Conservation (phyloP, 37 sponge, comb jelly and placozoan genomes). For the Mnemiopsis leidyi region DNA sequence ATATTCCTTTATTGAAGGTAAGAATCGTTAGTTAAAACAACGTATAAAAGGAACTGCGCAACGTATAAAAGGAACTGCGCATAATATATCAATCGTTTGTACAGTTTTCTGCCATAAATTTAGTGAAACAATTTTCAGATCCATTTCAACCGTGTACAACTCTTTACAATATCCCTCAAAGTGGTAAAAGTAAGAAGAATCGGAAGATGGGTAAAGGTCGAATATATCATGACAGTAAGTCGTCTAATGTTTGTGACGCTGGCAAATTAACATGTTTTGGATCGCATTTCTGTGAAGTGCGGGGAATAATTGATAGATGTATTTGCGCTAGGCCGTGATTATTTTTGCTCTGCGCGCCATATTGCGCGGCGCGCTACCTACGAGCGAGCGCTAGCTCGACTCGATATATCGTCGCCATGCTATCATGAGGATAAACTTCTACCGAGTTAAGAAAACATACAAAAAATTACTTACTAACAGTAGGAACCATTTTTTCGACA, state of each 20-base stretch:
- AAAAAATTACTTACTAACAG: too few species aligned
- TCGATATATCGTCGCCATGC: too few species aligned
- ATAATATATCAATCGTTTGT: too few species aligned
- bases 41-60: too few species aligned
- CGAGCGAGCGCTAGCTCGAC: too few species aligned
- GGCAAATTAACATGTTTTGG: not conserved
- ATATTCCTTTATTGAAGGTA: slow-evolving; percentile 14
- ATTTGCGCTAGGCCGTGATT: not conserved
- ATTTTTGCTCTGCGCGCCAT: not conserved
- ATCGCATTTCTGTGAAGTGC: not conserved
- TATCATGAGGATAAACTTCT: too few species aligned
- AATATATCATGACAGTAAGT: not conserved
- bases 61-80: too few species aligned
- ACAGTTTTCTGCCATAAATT: too few species aligned
- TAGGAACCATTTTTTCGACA: too few species aligned
- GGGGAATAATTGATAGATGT: not conserved
- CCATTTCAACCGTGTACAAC: slow-evolving; percentile 5
- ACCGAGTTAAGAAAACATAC: too few species aligned
- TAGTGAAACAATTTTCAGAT: slow-evolving; percentile 19
- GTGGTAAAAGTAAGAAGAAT: slow-evolving; percentile 12
- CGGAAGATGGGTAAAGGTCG: not conserved
- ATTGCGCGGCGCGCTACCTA: too few species aligned
- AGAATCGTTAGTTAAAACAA: not conserved
- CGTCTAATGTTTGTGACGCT: not conserved
- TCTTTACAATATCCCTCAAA: not conserved